Evolutionary conservation across 2,888 invertebrate genomes (phyloP).

Genomic region (Platypus cylindrus): DNA sequence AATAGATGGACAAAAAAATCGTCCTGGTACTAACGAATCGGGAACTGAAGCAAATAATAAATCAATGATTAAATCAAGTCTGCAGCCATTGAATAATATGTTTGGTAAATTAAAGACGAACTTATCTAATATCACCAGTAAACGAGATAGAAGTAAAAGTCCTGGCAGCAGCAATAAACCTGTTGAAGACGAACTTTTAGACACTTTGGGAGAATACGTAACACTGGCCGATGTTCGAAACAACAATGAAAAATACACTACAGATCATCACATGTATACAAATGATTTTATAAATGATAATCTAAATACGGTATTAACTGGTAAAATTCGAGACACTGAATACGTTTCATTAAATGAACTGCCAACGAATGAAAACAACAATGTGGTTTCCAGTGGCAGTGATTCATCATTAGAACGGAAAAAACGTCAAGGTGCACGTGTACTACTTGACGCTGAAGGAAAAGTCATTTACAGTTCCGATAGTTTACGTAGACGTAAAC

Average conservation of each 20-base stretch:
- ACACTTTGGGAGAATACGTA: slow-evolving; percentile 65
- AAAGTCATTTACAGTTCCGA: slow-evolving; percentile 82
- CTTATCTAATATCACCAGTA: slow-evolving; percentile 24
- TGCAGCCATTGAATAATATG: slow-evolving; percentile 57
- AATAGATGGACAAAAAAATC: slow-evolving; percentile 18
- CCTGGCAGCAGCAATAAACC: slow-evolving; percentile 29
- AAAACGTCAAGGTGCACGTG: slow-evolving; percentile 59
- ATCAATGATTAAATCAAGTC: slow-evolving; percentile 33
- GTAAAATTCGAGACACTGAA: slow-evolving; percentile 53
- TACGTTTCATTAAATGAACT: slow-evolving; percentile 73
- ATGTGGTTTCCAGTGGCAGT: slow-evolving; percentile 11
- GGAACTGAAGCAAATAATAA: slow-evolving; percentile 12
- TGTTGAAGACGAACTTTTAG: slow-evolving; percentile 24
- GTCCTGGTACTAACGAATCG: slow-evolving; percentile 21
- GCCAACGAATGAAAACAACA: slow-evolving; percentile 36
- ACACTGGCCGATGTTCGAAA: slow-evolving; percentile 74
- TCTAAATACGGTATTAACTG: slow-evolving; percentile 45
- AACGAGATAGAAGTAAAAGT: slow-evolving; percentile 40
- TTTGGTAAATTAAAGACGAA: slow-evolving; percentile 53
- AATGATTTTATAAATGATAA: slow-evolving; percentile 56
- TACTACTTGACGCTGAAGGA: slow-evolving; percentile 73
- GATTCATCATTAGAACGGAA: slow-evolving; percentile 40
- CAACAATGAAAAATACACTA: slow-evolving; percentile 50
- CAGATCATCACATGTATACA: slow-evolving; percentile 38
- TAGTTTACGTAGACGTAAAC: slow-evolving; percentile 65